A percentile compares a stretch with the other conserved stretches of the same genome.
These are phyloP conservation scores for Aspiorhynchus laticeps DNA, from an alignment of 2,113 vertebrate species.

Conservation along the genomic window DNA sequence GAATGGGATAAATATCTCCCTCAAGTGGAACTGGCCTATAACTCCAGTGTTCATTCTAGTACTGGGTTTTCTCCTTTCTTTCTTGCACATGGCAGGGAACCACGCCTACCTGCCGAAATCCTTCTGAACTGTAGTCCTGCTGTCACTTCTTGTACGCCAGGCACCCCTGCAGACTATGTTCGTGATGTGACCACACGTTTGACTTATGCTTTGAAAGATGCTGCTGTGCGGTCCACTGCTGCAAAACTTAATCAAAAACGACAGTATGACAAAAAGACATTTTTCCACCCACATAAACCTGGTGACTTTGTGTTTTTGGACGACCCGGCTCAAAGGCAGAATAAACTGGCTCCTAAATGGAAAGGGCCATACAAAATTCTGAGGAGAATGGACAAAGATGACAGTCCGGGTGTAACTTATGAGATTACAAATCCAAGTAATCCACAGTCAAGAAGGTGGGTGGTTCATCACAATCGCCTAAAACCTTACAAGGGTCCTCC, in stretches of 20 bases:
- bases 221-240: neutral
- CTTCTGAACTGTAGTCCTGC: neutral
- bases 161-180: neutral
- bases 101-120: too few relatives aligned
- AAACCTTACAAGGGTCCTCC: neutral
- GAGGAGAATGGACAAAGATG: constrained; percentile 20
- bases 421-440: neutral
- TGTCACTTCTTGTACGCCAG: neutral
- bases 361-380: too few relatives aligned
- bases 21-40: too few relatives aligned
- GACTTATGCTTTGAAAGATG: neutral
- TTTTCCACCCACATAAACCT: neutral
- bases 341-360: too few relatives aligned
- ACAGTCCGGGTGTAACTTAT: neutral
- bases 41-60: too few relatives aligned
- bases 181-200: neutral
- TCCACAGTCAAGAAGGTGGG: neutral
- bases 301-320: neutral
- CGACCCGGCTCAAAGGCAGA: too few relatives aligned
- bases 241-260: neutral
- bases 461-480: neutral
- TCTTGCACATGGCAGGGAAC: constrained; percentile 5
- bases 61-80: neutral
- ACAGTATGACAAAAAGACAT: neutral
- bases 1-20: too few relatives aligned